Evolutionary conservation across 1,140 invertebrate species (phyloP).

Genomic region (Aphis craccivora): DNA sequence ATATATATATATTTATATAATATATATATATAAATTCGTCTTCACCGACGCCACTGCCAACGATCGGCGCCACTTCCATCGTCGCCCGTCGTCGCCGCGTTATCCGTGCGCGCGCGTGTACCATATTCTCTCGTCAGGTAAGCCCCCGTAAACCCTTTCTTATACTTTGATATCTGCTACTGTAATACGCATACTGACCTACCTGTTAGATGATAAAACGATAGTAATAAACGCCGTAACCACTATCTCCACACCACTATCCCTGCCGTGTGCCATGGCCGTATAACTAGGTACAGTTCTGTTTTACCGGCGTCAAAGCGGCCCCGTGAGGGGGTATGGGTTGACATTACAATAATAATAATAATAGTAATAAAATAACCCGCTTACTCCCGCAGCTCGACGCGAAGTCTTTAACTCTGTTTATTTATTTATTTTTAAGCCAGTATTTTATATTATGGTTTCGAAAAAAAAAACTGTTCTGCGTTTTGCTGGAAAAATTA

Average conservation of each 20-base stretch:
- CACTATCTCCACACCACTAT: not conserved
- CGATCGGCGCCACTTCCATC: not conserved
- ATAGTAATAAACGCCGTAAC: not conserved
- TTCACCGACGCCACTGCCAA: not conserved
- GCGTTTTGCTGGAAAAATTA: not conserved
- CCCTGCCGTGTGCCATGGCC: too few species aligned
- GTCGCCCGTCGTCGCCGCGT: not conserved
- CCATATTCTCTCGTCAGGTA: conserved; percentile 33
- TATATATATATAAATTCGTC: not conserved
- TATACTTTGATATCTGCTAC: not conserved
- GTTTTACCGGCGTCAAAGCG: not conserved
- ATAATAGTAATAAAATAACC: not conserved
- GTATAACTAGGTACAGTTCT: not conserved
- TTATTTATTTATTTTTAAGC: not conserved
- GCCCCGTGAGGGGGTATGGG: not conserved
- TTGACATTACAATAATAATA: not conserved
- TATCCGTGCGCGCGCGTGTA: conserved; percentile 30
- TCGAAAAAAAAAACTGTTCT: not conserved
- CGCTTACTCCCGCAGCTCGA: too few species aligned
- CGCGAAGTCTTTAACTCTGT: not conserved
- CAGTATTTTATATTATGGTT: not conserved
- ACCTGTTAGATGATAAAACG: not conserved
- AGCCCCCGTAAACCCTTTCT: not conserved
- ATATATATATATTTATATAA: not conserved
- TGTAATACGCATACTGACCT: not conserved